Evolutionary conservation across 2,113 vertebrate genomes (phyloP), one percentile per base, ranked within the genome.

Genomic region (Lamprologus lemairii): DNA sequence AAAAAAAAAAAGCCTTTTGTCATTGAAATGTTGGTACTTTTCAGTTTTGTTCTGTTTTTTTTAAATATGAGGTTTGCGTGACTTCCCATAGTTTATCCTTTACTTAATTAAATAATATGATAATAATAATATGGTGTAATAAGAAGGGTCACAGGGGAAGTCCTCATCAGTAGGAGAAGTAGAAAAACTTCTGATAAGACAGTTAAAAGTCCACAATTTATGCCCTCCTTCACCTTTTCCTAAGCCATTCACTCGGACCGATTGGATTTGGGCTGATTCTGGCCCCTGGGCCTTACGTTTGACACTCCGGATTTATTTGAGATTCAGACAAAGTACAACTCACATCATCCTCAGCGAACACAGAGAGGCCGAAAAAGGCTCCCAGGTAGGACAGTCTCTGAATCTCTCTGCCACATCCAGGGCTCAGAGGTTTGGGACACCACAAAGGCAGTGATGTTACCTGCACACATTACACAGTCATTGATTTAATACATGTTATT

Each of bases 301-400:
- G 60, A 37, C 10, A 37, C 19, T 37, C 33, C 19, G 0, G 10
- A 21, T 37, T 65, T 37, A 37, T 21, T 65, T 37, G 60, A 37
- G 33, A 37, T 37, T 65, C 31, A 65, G 33, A 1, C 10, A 37
- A 65, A 37, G 10, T 37, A 65, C 19, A 65, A 37, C 99, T 98
- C 93, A 99, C 99, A n/a, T 99, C 98, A 88, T 99, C 99, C 90
- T 99, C 99, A 21, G 98, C 98, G 88, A 99, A 99, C 86, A 99
- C 98, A 2, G 98, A 99, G 79, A 99, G 98, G 92, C 98, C 98
- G 88, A 99, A 99, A 95, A 98, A 99, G 33, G 97, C 94, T 87
- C 99, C 99, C 73, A 99, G 89, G 80, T 97, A 99, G 26, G 99
- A 99, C 4, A 99, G 96, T 94, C 98, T 97, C 94, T 99, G 99